A percentile compares a stretch with the other conserved stretches of the same genome.
phyloP scores from a whole-genome alignment of 1,140 invertebrate species.

The Temnothorax curvispinosus region DNA sequence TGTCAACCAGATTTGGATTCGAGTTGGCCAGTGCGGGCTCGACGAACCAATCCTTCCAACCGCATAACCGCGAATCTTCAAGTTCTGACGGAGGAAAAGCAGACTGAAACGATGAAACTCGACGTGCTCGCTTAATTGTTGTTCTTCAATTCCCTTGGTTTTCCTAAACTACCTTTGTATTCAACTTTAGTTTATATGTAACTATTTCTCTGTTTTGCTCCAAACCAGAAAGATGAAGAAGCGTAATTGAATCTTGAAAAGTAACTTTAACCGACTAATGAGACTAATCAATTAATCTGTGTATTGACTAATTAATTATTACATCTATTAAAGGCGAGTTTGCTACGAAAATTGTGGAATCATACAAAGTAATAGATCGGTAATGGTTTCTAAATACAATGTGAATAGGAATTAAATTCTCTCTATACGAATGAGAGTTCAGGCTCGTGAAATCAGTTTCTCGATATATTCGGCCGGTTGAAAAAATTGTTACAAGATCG shows the following conservation, averaged over 20 bases:
- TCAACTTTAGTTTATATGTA: background rate
- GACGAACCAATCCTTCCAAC: conserved; percentile 31
- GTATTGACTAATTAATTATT: background rate
- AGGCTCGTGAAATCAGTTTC: background rate
- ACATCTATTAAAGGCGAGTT: background rate
- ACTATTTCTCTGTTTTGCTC: background rate
- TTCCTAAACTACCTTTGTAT: background rate
- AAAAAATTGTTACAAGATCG: conserved; percentile 15
- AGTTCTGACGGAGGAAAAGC: background rate
- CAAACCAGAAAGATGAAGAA: background rate
- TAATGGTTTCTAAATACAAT: background rate
- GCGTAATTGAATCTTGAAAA: background rate
- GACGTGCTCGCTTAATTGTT: background rate
- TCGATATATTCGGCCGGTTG: background rate
- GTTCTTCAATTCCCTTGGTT: background rate
- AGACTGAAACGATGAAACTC: background rate
- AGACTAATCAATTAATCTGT: background rate
- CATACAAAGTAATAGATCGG: background rate
- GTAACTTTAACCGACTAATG: background rate
- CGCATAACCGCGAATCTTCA: conserved; percentile 32
- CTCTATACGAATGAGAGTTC: background rate
- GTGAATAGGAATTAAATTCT: background rate
- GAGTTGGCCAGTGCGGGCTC: conserved; percentile 32
- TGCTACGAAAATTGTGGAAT: background rate
- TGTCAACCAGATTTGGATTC: conserved; percentile 47